Evolutionary conservation across 2,113 vertebrate species (phyloP), one percentile per base, ranked within the genome.

Genomic region (Otis tarda): DNA sequence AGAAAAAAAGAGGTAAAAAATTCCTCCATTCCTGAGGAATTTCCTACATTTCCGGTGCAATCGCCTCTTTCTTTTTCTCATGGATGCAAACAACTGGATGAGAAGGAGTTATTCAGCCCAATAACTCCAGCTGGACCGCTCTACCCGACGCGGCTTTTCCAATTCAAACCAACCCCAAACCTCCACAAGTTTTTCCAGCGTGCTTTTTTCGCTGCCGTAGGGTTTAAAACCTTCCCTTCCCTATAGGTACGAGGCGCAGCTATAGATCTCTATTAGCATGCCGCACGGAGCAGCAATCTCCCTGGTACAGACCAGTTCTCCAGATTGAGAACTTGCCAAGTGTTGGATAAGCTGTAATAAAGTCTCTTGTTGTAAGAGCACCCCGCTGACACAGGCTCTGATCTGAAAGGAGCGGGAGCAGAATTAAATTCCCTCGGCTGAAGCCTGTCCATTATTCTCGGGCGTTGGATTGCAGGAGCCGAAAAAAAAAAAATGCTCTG

Each of bases 311-410:
- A 97, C 96, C 92, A 90, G 92, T 90, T 92, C 92, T 92, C 82
- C 97, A 97, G 96, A 96, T 69, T 97, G 97, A 97, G 96, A 96
- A 96, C 95, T 97, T 97, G 97, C 96, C 97, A 97, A 96, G 95
- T 78, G 95, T 90, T 97, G 97, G 97, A 89, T 96, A 95, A 97
- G 94, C 97, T 94, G 96, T 93, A 97, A 98, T 92, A 97, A 97
- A 95, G 97, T 88, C 95, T 96, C 95, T 94, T 96, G 96, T 96
- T 95, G 92, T 96, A 95, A 95, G 59, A 80, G 95, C 59, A 94
- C 94, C 95, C 97, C 2, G 89, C 97, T 97, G 97, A 97, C 96
- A 97, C 47, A 59, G 83, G 70, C 92, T 76, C 78, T 91, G 95
- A 96, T 96, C 91, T 94, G 70, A 97, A 94, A 94, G 94, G 87